Evolutionary conservation across 2,113 vertebrate species (phyloP).

Genomic region (Nestor notabilis): DNA sequence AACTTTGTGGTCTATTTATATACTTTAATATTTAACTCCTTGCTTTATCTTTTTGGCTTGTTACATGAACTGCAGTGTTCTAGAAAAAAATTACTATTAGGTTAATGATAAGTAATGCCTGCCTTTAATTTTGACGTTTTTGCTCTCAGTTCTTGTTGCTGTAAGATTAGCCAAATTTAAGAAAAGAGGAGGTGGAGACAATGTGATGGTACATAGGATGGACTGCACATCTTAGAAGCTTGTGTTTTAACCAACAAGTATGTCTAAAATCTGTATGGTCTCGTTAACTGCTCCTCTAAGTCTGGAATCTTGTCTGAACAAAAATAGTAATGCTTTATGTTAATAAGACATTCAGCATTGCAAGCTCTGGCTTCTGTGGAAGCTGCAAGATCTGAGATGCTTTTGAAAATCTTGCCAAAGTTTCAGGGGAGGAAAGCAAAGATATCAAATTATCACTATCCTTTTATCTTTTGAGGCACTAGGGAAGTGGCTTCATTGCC

Average conservation of each 20-base stretch:
- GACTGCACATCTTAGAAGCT: background rate
- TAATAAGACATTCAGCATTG: background rate
- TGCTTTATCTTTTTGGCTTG: background rate
- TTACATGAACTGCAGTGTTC: background rate
- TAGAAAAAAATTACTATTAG: background rate
- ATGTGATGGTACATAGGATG: background rate
- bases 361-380: background rate
- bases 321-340: background rate
- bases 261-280: background rate
- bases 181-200: background rate
- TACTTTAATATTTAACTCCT: background rate
- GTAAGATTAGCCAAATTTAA: background rate
- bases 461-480: background rate
- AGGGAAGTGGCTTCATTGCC: background rate
- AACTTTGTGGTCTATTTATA: background rate
- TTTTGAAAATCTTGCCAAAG: conserved; percentile 1
- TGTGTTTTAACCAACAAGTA: background rate
- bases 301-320: background rate
- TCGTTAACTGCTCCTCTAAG: background rate
- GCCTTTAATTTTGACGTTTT: background rate
- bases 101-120: background rate
- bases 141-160: background rate
- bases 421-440: background rate
- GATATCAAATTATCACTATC: background rate
- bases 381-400: background rate